Base-by-base conservation (phyloP, 2,797 vertebrate genomes). In the Myotis findleyi region DNA sequence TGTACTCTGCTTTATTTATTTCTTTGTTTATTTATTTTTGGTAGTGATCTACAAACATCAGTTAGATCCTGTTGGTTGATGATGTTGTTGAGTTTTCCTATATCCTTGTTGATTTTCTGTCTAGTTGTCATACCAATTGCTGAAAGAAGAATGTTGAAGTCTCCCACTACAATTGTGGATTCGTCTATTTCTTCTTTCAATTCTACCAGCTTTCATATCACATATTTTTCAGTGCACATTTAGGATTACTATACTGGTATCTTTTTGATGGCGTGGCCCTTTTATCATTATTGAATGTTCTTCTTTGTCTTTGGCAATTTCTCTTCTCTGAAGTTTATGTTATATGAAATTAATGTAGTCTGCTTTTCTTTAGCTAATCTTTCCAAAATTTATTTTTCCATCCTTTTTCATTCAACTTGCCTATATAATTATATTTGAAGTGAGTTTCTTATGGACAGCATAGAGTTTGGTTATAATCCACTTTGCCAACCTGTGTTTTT, bases 361-460 rank as follows among this genome's bases (percentile, higher is more conserved):
- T 68, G 49, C 49, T 53, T 95, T 76, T 73, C 68, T 89, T 79
- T 81, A n/a, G 27, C 25, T 59, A 59, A 25, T 17, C 21, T 92
- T 80, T 73, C 25, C 41, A 88, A 44, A 33, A 87, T 75, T 89
- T 53, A 47, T 55, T 83, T 30, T 85, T 47, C 33, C 5, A 72
- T 72, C 18, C 13, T 90, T 73, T 89, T 72, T 66, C 23, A 90
- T 73, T 73, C 30, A 86, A 53, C n/a, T n/a, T 71, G 41, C 41
- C 27, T 95, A 57, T 41, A 68, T n/a, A 66, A 53, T 57, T 80
- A 85, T 86, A 79, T 57, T 73, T 80, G 33, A 92, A 68, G 5
- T 83, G 49, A 87, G 18, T 73, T 89, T 92, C 62, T 86, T 92
- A n/a, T 18, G 91, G 16, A 49, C 9, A 91, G 62, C 36, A 68